These are phyloP conservation scores for Notocelia uddmanniana DNA, from an alignment of 2,888 invertebrate species.

Conservation along the genomic window DNA sequence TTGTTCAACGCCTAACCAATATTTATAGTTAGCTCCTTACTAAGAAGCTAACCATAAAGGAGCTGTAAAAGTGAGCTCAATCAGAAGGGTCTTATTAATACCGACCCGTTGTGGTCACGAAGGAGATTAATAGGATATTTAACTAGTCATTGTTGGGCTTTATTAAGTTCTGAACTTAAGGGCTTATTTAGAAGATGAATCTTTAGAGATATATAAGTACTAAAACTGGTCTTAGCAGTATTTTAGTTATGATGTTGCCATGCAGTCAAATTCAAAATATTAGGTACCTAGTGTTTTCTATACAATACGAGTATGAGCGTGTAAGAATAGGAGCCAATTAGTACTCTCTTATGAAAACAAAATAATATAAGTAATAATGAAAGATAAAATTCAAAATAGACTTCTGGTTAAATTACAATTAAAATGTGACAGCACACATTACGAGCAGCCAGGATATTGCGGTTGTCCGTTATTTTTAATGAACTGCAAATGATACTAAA, in stretches of 20 bases:
- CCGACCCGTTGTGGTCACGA: constrained; percentile 1
- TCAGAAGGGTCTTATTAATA: constrained; percentile 16
- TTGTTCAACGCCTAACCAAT: constrained; percentile 49
- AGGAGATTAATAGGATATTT: constrained; percentile 34
- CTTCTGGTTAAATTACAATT: constrained; percentile 21
- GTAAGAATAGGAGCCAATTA: too few species aligned
- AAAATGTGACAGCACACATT: constrained; percentile 16
- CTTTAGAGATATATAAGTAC: constrained; percentile 7
- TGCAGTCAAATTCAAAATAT: not conserved
- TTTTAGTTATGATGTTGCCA: not conserved
- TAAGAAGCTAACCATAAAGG: constrained; percentile 15
- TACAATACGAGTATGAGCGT: too few species aligned
- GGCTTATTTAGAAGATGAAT: constrained; percentile 28
- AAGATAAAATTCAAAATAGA: not conserved
- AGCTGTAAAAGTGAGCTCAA: constrained; percentile 21
- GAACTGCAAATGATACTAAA: constrained; percentile 82
- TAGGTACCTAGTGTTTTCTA: not conserved
- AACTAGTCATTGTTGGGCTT: constrained; percentile 33
- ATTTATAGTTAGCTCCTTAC: constrained; percentile 14
- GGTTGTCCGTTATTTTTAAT: constrained; percentile 70
- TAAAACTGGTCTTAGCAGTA: constrained; percentile 1
- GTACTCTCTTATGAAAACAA: not conserved
- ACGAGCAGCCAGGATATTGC: constrained; percentile 42
- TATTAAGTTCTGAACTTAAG: constrained; percentile 36
- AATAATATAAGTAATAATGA: not conserved